Evolutionary conservation across 2,888 invertebrate genomes (phyloP), one percentile per base, ranked within the genome.

Genomic region (Azorinus chamasolen): DNA sequence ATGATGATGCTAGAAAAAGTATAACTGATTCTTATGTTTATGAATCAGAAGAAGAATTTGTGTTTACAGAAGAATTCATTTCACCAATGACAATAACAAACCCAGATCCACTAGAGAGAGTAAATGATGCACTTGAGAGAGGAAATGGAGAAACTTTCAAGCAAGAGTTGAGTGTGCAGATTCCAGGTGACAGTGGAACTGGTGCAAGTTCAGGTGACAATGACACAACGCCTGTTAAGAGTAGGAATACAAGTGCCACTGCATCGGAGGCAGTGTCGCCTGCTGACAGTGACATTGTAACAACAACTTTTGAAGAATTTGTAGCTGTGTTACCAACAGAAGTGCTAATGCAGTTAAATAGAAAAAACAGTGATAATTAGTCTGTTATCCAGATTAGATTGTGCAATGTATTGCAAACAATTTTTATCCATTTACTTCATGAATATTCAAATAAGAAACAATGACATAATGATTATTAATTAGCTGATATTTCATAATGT

Each of bases 261-360:
- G 20, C 57, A 20, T 43, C 22, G 2, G 37, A 43, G 10, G 39
- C 41, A 27, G 46, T 46, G 4, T 78, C 78, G n/a, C 77, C 77
- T 10, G 51, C 51, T 22, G 72, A 45, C 0, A 69, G 78, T 69
- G 80, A 80, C 32, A 66, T 66, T 16, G 77, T 80, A 16, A 70
- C 73, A 50, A 70, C 65, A 10, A 76, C 77, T 18, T 80, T 77
- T 71, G 76, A 80, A 50, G 76, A 80, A 39, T 80, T 80, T 77
- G 76, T 77, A 5, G 61, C 74, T 50, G 70, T 73, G 5, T 64
- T 74, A 24, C 71, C 72, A 20, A 51, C 45, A 43, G 51, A 57
- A 41, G 27, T 61, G 53, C 22, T 32, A 4, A 32, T 32, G 32
- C 32, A 32, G 10, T 10, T 32, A 4, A 10, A 32, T 32, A 32